phyloP scores from a whole-genome alignment of 2,113 vertebrate genomes.

The Phrynosoma blainvillii region DNA sequence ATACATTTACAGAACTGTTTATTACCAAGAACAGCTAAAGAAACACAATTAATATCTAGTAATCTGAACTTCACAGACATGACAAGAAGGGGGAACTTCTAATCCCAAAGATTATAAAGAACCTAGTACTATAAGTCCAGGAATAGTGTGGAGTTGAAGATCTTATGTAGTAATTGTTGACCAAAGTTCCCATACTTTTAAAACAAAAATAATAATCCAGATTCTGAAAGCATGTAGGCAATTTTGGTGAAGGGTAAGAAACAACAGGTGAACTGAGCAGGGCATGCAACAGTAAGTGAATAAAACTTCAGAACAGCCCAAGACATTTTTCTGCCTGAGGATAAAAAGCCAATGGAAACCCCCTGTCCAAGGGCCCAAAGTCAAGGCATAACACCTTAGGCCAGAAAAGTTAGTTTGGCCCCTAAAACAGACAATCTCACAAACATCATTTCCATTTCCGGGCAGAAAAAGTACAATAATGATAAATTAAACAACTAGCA shows the following conservation, averaged over 20 bases:
- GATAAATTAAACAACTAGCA: neutral
- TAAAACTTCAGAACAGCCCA: neutral
- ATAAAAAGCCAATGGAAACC: no score
- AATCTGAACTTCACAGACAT: neutral
- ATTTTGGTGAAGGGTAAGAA: neutral
- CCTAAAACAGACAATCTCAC: neutral
- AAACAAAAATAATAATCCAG: neutral
- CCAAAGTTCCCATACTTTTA: neutral
- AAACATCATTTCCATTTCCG: neutral
- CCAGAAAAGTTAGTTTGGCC: neutral
- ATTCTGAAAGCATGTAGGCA: neutral
- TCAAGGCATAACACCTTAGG: no score
- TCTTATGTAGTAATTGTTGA: neutral
- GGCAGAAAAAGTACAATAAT: neutral
- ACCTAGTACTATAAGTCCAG: neutral
- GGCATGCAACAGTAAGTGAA: neutral
- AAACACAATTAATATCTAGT: neutral
- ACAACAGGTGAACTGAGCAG: neutral
- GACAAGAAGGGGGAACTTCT: neutral
- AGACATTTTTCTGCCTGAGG: no score
- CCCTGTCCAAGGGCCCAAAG: no score
- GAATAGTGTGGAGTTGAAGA: neutral
- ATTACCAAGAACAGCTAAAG: neutral
- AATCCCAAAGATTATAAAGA: neutral
- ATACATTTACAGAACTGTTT: neutral